A percentile compares a stretch with the other conserved stretches of the same genome.
phyloP scores from a whole-genome alignment of 2,888 invertebrate genomes.

The Quadroppia sp. region DNA sequence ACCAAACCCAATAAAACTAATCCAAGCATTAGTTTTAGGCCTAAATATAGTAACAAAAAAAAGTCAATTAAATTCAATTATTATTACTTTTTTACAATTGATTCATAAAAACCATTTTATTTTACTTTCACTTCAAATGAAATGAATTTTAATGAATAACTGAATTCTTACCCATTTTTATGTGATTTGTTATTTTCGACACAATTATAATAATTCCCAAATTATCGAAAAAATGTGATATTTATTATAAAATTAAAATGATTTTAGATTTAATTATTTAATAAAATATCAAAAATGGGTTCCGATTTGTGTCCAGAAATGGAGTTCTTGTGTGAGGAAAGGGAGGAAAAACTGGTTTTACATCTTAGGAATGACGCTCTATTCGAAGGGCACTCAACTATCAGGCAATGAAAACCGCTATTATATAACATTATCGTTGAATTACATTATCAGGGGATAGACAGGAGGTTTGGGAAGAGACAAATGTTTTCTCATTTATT shows the following conservation, averaged over 20 bases:
- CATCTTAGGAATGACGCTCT: slow-evolving; percentile 24
- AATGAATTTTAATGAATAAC: neutral
- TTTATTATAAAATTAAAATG: neutral
- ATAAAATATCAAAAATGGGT: slow-evolving; percentile 14
- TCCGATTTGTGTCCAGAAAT: neutral
- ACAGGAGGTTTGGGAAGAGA: too few relatives aligned
- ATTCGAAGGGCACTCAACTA: slow-evolving; percentile 26
- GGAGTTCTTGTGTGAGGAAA: slow-evolving; percentile 1
- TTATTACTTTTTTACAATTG: too few relatives aligned
- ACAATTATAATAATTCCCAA: neutral
- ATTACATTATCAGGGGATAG: too few relatives aligned
- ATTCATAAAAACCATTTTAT: neutral
- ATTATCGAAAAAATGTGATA: neutral
- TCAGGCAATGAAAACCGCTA: neutral
- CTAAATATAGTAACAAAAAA: too few relatives aligned
- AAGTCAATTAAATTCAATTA: too few relatives aligned
- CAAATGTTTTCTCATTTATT: too few relatives aligned
- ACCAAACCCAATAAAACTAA: neutral
- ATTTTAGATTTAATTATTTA: neutral
- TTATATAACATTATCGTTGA: too few relatives aligned
- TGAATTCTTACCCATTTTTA: slow-evolving; percentile 23
- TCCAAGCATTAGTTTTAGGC: neutral
- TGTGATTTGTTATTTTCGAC: neutral
- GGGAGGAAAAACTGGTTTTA: slow-evolving; percentile 4
- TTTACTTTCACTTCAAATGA: neutral